Base-by-base conservation (phyloP, 1,140 invertebrate species). In the Chionoecetes opilio region DNA sequence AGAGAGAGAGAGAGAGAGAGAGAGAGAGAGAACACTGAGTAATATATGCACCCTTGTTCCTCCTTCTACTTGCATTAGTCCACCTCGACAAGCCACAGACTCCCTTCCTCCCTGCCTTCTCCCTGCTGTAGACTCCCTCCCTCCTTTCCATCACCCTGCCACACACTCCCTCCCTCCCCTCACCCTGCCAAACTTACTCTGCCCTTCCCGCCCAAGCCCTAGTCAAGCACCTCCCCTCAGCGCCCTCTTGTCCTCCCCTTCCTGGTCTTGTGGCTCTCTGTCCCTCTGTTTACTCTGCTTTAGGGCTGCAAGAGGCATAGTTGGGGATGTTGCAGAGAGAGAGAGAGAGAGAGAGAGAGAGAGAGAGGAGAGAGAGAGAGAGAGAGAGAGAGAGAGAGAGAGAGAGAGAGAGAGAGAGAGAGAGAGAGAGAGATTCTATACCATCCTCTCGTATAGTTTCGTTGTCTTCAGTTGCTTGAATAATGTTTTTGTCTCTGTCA, bases 341-440 rank as follows among this genome's bases (percentile, higher is more conserved):
- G 38, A 91, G 26, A 91, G 89, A 46, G 63, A 75, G 63, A 75
- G 63, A 53, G 46, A 91, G 89, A 53, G 89, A 53, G 89, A 91
- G 37, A 91, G 89, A 91, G 46, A 91, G 89, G 89, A 91, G 86
- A 35, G 86, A 87, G 86, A 87, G 86, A 3, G 85, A 87, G 85
- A 87, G 85, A 32, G 85, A 32, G 85, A 14, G 85, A 3, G 85
- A 32, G 14, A 14, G 17, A 31, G 89, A 91, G 37, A 91, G 89
- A 91, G 46, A 91, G 89, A 91, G 89, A 91, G 86, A 35, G 86
- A 87, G 86, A 87, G 86, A 3, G 85, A 87, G 85, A 87, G 85
- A 32, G 85, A 32, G 85, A 14, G 85, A 3, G 85, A 32, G 14
- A 14, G 17, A 31, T 35, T 21, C 29, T 87, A 26, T 9, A 41